Evolutionary conservation across 1,140 invertebrate genomes (phyloP).

Genomic region (Polyergus mexicanus): DNA sequence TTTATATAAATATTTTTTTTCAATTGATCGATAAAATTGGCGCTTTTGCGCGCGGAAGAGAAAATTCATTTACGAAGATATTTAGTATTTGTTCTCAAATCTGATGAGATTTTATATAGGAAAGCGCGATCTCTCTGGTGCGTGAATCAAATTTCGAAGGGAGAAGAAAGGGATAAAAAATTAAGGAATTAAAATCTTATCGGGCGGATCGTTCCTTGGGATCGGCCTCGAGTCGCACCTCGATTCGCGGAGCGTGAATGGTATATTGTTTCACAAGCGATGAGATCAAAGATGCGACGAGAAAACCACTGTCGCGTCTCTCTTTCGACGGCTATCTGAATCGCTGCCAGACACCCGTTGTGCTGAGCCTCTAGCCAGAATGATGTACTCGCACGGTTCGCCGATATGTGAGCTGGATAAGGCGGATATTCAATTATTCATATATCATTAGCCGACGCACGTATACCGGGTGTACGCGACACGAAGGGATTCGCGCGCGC

Average conservation of each 20-base stretch:
- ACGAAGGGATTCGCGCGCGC: slow-evolving; percentile 59
- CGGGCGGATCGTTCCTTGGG: background rate
- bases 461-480: slow-evolving; percentile 68
- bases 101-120: background rate
- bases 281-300: slow-evolving; percentile 28
- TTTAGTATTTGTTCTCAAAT: background rate
- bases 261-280: slow-evolving; percentile 29
- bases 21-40: background rate
- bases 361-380: slow-evolving; percentile 37
- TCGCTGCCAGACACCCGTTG: slow-evolving; percentile 65
- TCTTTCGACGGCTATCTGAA: slow-evolving; percentile 20
- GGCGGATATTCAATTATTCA: slow-evolving; percentile 79
- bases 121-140: background rate
- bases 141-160: background rate
- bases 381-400: slow-evolving; percentile 60
- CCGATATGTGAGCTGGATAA: slow-evolving; percentile 71
- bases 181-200: background rate
- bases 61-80: background rate
- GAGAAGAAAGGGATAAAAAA: background rate
- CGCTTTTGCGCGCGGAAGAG: background rate
- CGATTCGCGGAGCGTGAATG: background rate
- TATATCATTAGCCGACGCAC: slow-evolving; percentile 72
- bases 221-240: background rate
- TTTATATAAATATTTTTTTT: background rate
- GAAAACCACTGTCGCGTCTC: background rate